Conservation (phyloP, 1,140 invertebrate genomes). For the Penaeus vannamei region DNA sequence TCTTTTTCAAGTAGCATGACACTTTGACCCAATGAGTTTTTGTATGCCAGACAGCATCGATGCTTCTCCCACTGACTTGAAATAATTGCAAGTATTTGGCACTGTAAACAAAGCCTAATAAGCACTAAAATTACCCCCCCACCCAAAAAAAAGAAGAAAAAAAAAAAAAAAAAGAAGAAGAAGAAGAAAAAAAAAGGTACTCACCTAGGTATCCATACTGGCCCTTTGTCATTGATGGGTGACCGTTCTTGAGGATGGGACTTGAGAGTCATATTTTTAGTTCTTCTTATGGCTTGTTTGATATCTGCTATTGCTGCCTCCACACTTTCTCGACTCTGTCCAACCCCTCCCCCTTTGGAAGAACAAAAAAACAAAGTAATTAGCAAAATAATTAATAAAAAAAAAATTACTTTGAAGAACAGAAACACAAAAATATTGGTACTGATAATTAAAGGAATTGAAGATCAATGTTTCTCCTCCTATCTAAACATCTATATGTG, state of each 20-base stretch:
- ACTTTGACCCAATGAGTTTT: no score
- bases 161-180: no score
- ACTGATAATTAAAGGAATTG: neutral
- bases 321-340: constrained; percentile 64
- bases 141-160: no score
- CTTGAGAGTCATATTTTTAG: constrained; percentile 66
- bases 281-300: constrained; percentile 67
- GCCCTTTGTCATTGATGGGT: constrained; percentile 54
- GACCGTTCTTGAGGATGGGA: constrained; percentile 60
- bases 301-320: constrained; percentile 68
- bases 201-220: constrained; percentile 66
- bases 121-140: no score
- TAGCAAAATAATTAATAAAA: neutral
- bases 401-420: neutral
- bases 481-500: neutral
- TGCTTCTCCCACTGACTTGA: no score
- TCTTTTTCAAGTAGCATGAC: no score
- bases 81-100: no score
- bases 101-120: no score
- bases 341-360: constrained; percentile 56
- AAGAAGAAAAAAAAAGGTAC: no score
- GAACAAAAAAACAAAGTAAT: neutral
- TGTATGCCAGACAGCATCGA: no score
- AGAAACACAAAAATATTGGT: neutral
- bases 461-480: neutral